phyloP scores from a whole-genome alignment of 2,888 invertebrate species.

The Orthonychiurus folsomi region DNA sequence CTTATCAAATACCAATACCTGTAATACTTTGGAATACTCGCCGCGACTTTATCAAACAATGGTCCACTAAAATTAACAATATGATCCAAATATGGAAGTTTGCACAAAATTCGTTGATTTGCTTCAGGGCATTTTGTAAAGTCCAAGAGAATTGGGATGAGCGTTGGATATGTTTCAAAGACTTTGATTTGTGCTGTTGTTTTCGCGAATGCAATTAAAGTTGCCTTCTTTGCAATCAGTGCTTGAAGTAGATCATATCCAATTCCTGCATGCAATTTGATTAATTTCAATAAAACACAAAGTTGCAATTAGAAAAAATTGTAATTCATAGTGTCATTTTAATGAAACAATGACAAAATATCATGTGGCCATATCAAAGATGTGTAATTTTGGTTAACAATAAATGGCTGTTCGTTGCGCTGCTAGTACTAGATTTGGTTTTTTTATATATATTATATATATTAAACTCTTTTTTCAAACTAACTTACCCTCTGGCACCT shows the following conservation, averaged over 20 bases:
- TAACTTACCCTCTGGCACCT: not conserved
- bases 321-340: too few species aligned
- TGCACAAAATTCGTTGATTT: not conserved
- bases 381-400: too few species aligned
- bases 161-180: slow-evolving; percentile 19
- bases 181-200: slow-evolving; percentile 13
- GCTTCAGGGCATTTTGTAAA: slow-evolving; percentile 10
- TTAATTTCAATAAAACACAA: too few species aligned
- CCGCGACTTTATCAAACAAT: not conserved
- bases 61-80: slow-evolving; percentile 24
- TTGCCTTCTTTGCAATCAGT: not conserved
- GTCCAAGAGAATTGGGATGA: slow-evolving; percentile 23
- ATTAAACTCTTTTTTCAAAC: not conserved
- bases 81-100: slow-evolving; percentile 21
- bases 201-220: not conserved
- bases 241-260: not conserved
- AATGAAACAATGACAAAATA: too few species aligned
- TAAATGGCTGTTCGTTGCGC: too few species aligned
- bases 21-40: not conserved
- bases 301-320: too few species aligned
- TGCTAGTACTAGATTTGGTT: too few species aligned
- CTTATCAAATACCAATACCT: not conserved
- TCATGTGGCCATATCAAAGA: too few species aligned
- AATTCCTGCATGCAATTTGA: not conserved
- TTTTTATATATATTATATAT: too few species aligned